Base-by-base conservation (phyloP, 2,888 invertebrate genomes). In the Leptura quadrifasciata region DNA sequence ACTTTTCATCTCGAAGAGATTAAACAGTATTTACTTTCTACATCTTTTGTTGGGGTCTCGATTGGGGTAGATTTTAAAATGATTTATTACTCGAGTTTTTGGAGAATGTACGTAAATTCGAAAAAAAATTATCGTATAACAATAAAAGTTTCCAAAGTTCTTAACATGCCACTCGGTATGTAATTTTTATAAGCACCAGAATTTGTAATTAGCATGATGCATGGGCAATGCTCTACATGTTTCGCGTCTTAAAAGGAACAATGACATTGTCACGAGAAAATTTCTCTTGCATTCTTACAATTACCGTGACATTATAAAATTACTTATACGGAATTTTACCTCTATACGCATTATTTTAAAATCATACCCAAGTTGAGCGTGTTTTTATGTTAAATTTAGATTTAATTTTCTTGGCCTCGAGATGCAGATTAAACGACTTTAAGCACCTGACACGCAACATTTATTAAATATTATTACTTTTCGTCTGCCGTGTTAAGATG, bases 171-270 rank as follows among this genome's bases (percentile, higher is more conserved):
- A 52, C 52, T 17, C 52, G 9, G 52, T 52, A 57, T 5, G n/a
- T n/a, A n/a, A 47, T 47, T 15, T 47, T 47, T 47, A 57, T 57
- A 57, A 18, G 57, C 21, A 20, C 21, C 31, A 27, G 63, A 63
- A 27, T 63, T 63, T 63, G 31, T 63, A 63, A 63, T 63, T 63
- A 63, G 63, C 31, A 63, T 35, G 63, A 63, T 17, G 31, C 24
- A 63, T 63, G 63, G 63, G 63, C 31, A 63, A 31, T 63, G 63
- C 31, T 63, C 63, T 63, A 63, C 31, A 63, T 63, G 63, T 27
- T 47, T 63, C 35, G 6, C 31, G 31, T 63, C 35, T 27, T 35
- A 63, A 54, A 67, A 67, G 67, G 67, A 54, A 67, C 54, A 52
- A 67, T 52, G 24, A 27, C 17, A 35, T 39, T 63, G 63, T 27